Conservation (phyloP, 1,140 invertebrate genomes). For the Drosophila simulans region DNA sequence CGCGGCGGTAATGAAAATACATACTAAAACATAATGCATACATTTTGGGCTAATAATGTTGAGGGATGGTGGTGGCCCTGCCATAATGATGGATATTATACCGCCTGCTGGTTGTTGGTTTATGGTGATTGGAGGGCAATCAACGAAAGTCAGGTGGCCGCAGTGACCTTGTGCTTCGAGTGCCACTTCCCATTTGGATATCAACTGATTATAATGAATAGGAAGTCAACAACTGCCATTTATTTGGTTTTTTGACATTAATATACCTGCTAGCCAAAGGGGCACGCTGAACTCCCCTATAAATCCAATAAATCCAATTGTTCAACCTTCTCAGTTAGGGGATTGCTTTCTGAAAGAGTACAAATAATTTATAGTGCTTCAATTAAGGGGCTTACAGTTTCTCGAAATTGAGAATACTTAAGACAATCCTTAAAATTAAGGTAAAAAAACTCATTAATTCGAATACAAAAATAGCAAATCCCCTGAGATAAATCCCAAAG, state of each 20-base stretch:
- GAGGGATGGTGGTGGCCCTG: conserved; percentile 26
- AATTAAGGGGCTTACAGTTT: too few relatives aligned
- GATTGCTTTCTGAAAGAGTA: too few relatives aligned
- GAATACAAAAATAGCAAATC: conserved; percentile 21
- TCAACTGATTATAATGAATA: not conserved
- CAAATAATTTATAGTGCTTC: too few relatives aligned
- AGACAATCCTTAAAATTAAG: not conserved
- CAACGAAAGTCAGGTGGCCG: conserved; percentile 50
- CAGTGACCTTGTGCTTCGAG: conserved; percentile 42
- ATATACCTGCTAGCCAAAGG: not conserved
- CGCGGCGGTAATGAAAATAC: conserved; percentile 78
- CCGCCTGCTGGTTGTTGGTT: conserved; percentile 6
- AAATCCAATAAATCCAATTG: too few relatives aligned
- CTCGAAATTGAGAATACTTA: not conserved
- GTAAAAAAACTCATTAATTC: conserved; percentile 11
- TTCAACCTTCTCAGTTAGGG: too few relatives aligned
- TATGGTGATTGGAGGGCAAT: conserved; percentile 72
- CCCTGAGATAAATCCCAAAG: conserved; percentile 11
- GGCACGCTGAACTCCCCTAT: too few relatives aligned
- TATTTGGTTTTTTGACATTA: not conserved
- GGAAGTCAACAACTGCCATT: not conserved
- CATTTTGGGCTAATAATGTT: conserved; percentile 70
- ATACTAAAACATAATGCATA: conserved; percentile 68
- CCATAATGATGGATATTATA: conserved; percentile 32
- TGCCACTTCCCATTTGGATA: not conserved